phyloP scores from a whole-genome alignment of 2,797 vertebrate species.

The Sylvia borin region DNA sequence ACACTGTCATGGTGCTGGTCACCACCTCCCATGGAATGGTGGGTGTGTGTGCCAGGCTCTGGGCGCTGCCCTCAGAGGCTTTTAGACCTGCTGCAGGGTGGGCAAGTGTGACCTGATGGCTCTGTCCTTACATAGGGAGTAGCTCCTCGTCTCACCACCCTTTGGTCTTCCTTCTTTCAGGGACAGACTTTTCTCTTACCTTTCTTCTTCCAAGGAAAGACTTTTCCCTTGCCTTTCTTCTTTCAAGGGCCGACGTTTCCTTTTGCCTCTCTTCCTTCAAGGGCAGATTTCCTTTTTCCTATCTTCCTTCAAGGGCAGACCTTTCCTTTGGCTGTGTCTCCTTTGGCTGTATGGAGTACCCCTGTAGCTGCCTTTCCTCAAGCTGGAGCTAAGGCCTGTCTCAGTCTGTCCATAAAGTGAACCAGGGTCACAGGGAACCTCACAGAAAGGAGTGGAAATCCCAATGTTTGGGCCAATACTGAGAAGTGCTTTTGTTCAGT shows the following conservation, averaged over 20 bases:
- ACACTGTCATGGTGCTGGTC: fast-evolving
- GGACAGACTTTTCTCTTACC: background rate
- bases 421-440: background rate
- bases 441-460: background rate
- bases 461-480: background rate
- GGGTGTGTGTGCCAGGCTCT: background rate
- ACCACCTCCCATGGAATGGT: background rate
- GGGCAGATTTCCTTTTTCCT: background rate
- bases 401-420: background rate
- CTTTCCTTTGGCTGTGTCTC: background rate
- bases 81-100: background rate
- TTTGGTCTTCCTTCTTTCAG: background rate
- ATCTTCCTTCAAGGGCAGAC: background rate
- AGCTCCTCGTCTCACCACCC: fast-evolving
- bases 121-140: fast-evolving
- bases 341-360: background rate
- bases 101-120: fast-evolving
- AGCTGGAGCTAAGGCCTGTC: background rate
- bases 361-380: background rate
- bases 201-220: background rate
- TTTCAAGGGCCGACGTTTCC: background rate
- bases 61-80: background rate
- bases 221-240: background rate
- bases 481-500: background rate
- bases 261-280: background rate